Percentiles rank a stretch among this genome's conserved stretches.
Evolutionary conservation across 1,140 invertebrate species (phyloP).

Genomic region (Bacillus rossius): DNA sequence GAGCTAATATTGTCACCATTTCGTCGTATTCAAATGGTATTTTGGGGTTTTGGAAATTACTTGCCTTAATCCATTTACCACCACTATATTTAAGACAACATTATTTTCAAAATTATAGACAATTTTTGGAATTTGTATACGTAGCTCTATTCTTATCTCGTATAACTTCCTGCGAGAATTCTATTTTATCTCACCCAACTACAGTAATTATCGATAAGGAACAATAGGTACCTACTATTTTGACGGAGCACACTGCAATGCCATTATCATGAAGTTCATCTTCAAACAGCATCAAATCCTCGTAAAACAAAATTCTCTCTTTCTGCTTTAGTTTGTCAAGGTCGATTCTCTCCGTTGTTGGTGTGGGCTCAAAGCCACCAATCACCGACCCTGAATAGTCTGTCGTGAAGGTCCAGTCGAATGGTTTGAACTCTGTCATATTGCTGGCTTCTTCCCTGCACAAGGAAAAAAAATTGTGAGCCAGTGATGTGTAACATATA

Average conservation of each 20-base stretch:
- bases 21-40: too few species aligned
- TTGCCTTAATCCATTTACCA: too few species aligned
- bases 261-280: constrained; percentile 99
- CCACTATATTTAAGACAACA: too few species aligned
- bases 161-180: too few species aligned
- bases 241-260: constrained; percentile 80
- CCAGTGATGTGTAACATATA: too few species aligned
- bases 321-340: constrained; percentile 83
- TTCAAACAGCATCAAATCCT: constrained; percentile 92
- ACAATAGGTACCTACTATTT: constrained; percentile 72
- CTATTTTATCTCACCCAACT: too few species aligned
- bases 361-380: constrained; percentile 50
- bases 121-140: too few species aligned
- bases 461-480: constrained; percentile 19
- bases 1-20: too few species aligned
- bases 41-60: too few species aligned
- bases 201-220: too few species aligned
- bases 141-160: too few species aligned
- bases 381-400: constrained; percentile 82
- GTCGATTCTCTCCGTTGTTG: constrained; percentile 77
- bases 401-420: constrained; percentile 98
- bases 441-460: constrained; percentile 50
- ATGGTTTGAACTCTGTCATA: constrained; percentile 75
- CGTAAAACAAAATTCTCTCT: constrained; percentile 93
- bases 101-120: too few species aligned